Evolutionary conservation across 2,113 vertebrate species (phyloP).

Genomic region (Peromyscus leucopus): DNA sequence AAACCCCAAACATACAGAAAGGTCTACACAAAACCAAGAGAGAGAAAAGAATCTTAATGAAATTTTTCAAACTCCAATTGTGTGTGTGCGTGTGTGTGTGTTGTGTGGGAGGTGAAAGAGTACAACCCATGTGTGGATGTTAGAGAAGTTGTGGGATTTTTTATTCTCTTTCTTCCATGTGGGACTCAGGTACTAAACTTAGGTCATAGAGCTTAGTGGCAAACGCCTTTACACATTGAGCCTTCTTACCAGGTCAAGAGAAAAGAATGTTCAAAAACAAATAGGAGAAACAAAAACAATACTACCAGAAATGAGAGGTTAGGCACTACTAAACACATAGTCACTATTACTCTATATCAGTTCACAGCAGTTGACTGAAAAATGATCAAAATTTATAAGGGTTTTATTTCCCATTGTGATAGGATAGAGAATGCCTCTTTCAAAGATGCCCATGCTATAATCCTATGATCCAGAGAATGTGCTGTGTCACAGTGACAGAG

Average conservation of each 20-base stretch:
- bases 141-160: no score
- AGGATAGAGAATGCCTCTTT: background rate
- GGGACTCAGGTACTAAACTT: background rate
- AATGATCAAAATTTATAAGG: background rate
- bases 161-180: background rate
- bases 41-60: background rate
- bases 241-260: background rate
- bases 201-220: background rate
- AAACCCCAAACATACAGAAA: no score
- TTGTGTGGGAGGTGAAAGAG: fast-evolving
- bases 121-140: background rate
- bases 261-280: background rate
- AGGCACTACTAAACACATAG: background rate
- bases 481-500: background rate
- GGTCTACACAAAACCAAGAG: background rate
- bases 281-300: background rate
- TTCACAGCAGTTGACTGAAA: background rate
- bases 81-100: background rate
- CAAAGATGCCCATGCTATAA: background rate
- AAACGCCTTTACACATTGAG: background rate
- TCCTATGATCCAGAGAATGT: background rate
- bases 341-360: background rate
- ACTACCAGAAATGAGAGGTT: background rate
- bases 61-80: background rate
- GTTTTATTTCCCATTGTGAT: slow-evolving; percentile 6